Percentiles rank a stretch among this genome's conserved stretches.
Conservation (phyloP, 1,140 invertebrate species). For the Caenorhabditis latens region DNA sequence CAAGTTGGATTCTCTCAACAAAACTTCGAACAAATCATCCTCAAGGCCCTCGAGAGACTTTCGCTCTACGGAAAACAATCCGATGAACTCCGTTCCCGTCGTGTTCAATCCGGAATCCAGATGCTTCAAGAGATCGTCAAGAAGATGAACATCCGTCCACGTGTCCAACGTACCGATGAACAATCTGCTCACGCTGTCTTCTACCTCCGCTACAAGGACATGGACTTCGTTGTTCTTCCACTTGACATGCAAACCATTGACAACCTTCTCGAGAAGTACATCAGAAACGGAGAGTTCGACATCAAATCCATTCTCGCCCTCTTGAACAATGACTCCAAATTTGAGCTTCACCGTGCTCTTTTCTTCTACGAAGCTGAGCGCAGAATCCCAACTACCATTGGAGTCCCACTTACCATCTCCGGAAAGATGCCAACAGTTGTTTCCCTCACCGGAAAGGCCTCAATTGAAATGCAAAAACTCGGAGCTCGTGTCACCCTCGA, state of each 20-base stretch:
- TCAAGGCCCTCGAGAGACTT: conserved; percentile 60
- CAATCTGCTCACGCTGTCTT: conserved; percentile 62
- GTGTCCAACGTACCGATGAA: conserved; percentile 52
- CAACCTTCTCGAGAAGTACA: conserved; percentile 60
- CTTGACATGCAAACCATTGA: conserved; percentile 60
- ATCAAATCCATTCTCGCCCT: conserved; percentile 39
- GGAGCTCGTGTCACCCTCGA: conserved; percentile 57
- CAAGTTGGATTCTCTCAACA: conserved; percentile 69
- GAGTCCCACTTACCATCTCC: conserved; percentile 66
- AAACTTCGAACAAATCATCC: conserved; percentile 67
- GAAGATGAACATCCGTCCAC: conserved; percentile 59
- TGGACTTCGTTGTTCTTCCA: conserved; percentile 65
- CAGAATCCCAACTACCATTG: conserved; percentile 69
- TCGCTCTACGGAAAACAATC: conserved; percentile 37
- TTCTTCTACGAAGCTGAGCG: conserved; percentile 51
- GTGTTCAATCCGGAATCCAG: conserved; percentile 46
- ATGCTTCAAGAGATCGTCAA: conserved; percentile 62
- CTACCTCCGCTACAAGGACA: conserved; percentile 66
- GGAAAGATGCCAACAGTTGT: conserved; percentile 62
- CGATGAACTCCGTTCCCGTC: conserved; percentile 26
- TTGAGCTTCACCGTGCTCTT: conserved; percentile 57
- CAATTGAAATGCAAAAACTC: conserved; percentile 17
- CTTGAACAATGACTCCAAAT: conserved; percentile 38
- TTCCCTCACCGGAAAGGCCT: conserved; percentile 53
- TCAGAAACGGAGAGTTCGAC: conserved; percentile 65